phyloP scores from a whole-genome alignment of 2,888 invertebrate species.

The Rhingia rostrata region DNA sequence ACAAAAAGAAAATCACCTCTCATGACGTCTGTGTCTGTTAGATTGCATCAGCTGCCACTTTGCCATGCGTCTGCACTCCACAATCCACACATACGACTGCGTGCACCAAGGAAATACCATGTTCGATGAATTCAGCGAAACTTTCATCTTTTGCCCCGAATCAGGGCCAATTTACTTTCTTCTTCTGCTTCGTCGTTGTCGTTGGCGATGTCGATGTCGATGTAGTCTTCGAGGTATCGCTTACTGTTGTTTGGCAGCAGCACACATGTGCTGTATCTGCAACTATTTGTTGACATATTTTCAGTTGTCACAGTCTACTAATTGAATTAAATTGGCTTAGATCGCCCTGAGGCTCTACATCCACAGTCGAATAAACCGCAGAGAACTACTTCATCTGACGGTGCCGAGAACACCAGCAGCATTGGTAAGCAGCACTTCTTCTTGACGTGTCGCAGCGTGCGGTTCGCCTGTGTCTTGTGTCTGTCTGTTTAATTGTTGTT shows the following conservation, averaged over 20 bases:
- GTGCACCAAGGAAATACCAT: slow-evolving; percentile 40
- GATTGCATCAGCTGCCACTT: slow-evolving; percentile 37
- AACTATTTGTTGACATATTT: slow-evolving; percentile 57
- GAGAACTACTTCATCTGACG: slow-evolving; percentile 16
- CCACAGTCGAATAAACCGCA: slow-evolving; percentile 8
- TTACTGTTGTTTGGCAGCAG: slow-evolving; percentile 4
- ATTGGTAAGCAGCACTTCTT: slow-evolving; percentile 1
- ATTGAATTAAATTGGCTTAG: slow-evolving; percentile 67
- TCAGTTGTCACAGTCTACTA: slow-evolving; percentile 51
- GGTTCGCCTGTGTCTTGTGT: slow-evolving; percentile 14
- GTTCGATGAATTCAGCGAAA: slow-evolving; percentile 35
- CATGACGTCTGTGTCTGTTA: not conserved
- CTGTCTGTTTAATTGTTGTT: slow-evolving; percentile 31
- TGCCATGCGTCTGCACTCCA: not conserved
- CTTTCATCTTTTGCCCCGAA: slow-evolving; percentile 63
- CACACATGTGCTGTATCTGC: slow-evolving; percentile 24
- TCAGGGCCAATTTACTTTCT: slow-evolving; percentile 71
- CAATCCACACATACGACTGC: slow-evolving; percentile 5
- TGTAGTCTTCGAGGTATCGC: not conserved
- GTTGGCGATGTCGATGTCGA: not conserved
- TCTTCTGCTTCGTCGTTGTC: slow-evolving; percentile 18
- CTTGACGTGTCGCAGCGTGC: slow-evolving; percentile 9
- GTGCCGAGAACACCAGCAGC: slow-evolving; percentile 13
- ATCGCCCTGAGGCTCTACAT: not conserved
- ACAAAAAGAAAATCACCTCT: not conserved